Percentiles rank a stretch among this genome's conserved stretches.
These are phyloP conservation scores for Onychomys arenicola DNA, from an alignment of 2,797 vertebrate species.

Conservation along the genomic window DNA sequence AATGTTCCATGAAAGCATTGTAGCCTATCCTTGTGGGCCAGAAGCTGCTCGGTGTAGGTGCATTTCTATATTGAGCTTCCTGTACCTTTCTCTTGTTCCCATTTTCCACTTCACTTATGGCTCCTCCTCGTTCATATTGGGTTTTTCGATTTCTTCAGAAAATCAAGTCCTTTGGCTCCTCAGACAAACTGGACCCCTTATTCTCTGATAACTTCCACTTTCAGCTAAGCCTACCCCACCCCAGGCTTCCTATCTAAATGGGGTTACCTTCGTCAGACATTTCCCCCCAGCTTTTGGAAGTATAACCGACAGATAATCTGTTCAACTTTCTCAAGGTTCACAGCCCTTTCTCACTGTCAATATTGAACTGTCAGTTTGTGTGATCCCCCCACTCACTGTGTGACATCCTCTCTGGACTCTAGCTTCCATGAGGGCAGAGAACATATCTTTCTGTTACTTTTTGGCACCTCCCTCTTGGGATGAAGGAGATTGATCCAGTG, in stretches of 20 bases:
- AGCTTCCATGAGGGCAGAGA: background rate
- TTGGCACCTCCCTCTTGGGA: background rate
- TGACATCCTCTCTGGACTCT: background rate
- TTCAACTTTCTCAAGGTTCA: background rate
- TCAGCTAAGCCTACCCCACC: background rate
- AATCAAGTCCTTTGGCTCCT: background rate
- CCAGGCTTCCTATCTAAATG: background rate
- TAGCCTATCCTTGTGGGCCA: background rate
- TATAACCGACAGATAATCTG: background rate
- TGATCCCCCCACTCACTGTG: background rate
- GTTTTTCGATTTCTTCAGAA: conserved; percentile 24
- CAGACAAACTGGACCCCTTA: background rate
- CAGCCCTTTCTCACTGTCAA: background rate
- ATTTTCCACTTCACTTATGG: background rate
- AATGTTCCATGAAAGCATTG: background rate
- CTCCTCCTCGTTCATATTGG: background rate
- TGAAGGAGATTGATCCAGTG: background rate
- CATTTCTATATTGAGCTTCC: background rate
- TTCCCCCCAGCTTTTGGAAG: background rate
- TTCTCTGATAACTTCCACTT: conserved; percentile 17
- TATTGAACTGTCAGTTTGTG: background rate
- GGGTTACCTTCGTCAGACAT: background rate
- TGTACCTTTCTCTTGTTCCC: background rate
- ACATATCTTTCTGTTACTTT: background rate
- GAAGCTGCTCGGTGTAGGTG: background rate